Percentiles rank a stretch among this genome's conserved stretches.
These are phyloP conservation scores for Acanthis flammea DNA, from an alignment of 2,797 vertebrate species.

Conservation along the genomic window DNA sequence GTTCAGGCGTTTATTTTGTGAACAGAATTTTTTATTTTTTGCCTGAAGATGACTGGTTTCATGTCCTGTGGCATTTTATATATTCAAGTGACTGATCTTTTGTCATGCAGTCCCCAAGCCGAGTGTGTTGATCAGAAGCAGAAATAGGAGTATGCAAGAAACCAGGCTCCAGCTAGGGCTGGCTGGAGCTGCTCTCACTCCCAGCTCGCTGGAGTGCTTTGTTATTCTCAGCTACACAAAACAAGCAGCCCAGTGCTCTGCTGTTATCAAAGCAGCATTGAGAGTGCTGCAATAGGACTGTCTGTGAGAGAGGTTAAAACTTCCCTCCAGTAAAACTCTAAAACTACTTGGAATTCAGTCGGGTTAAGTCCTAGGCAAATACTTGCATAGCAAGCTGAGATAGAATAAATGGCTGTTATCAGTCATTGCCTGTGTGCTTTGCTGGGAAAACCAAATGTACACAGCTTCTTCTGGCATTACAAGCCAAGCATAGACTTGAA, in stretches of 20 bases:
- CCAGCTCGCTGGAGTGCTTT: neutral
- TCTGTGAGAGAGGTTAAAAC: neutral
- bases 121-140: neutral
- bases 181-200: neutral
- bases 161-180: neutral
- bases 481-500: neutral
- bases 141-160: neutral
- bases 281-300: neutral
- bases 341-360: neutral
- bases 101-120: neutral
- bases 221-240: neutral
- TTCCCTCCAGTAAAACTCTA: neutral
- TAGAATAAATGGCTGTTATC: constrained; percentile 8
- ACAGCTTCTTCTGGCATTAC: neutral
- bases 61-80: neutral
- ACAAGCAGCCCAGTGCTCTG: neutral
- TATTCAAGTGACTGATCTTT: neutral
- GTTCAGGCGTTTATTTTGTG: neutral
- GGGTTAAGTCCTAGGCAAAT: constrained; percentile 24
- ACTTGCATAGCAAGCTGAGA: neutral
- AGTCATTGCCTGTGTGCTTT: constrained; percentile 3
- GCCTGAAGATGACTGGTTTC: neutral
- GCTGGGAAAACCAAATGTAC: neutral
- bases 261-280: neutral
- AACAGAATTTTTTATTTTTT: neutral